These are phyloP conservation scores for Dasyurus viverrinus DNA, from an alignment of 2,113 vertebrate genomes.

Conservation along the genomic window DNA sequence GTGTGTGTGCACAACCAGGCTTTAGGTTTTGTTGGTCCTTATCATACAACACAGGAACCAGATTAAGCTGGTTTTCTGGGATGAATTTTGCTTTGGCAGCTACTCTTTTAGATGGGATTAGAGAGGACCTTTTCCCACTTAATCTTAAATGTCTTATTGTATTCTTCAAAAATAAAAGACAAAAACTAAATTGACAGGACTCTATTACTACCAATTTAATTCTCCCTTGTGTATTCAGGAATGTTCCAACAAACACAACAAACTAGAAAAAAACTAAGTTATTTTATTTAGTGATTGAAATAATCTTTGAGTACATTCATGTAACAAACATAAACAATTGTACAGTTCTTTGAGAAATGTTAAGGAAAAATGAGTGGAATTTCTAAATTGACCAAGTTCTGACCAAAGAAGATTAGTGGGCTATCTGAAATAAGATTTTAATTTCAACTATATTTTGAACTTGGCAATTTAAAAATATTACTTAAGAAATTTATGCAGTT, in stretches of 20 bases:
- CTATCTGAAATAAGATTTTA: slow-evolving; percentile 59
- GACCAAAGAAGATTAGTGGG: slow-evolving; percentile 62
- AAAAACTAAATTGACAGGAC: background rate
- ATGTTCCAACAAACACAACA: background rate
- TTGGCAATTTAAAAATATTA: slow-evolving; percentile 77
- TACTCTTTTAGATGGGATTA: background rate
- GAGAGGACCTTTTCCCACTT: background rate
- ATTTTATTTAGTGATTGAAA: background rate
- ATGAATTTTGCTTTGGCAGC: background rate
- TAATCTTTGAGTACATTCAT: background rate
- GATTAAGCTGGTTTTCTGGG: background rate
- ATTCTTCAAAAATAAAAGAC: background rate
- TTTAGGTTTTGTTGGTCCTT: background rate
- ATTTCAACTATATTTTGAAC: slow-evolving; percentile 80
- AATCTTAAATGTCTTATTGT: background rate
- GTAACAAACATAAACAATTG: background rate
- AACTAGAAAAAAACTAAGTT: background rate
- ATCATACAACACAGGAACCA: background rate
- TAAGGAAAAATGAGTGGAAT: slow-evolving; percentile 52
- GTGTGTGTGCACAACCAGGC: background rate
- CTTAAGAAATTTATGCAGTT: slow-evolving; percentile 78
- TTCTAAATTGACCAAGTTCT: slow-evolving; percentile 51
- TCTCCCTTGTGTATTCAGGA: background rate
- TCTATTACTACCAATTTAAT: background rate
- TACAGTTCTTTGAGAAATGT: slow-evolving; percentile 46